Conservation (phyloP, 2,113 vertebrate species). For the Corythornis cristatus region DNA sequence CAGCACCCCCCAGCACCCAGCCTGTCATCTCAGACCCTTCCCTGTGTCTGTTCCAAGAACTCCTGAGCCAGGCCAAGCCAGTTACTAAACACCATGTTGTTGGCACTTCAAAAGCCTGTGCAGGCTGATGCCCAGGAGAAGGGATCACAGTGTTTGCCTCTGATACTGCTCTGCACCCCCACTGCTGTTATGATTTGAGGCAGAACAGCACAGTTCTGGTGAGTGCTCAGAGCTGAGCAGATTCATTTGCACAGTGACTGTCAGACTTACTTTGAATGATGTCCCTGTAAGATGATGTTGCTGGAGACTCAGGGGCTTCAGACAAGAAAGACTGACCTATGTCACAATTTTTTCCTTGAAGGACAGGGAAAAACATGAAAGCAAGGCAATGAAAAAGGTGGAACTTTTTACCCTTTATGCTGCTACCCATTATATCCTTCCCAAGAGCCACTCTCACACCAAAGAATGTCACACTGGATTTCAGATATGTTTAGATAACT, state of each 20-base stretch:
- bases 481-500: background rate
- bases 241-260: background rate
- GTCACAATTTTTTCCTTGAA: slow-evolving; percentile 88
- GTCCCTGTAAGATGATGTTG: slow-evolving; percentile 77
- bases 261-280: slow-evolving; percentile 89
- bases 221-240: background rate
- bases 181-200: background rate
- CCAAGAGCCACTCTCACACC: background rate
- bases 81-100: rapidly evolving
- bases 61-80: background rate
- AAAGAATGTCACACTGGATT: background rate
- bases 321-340: slow-evolving; percentile 88
- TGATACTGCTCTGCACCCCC: background rate
- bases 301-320: slow-evolving; percentile 86
- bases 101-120: rapidly evolving
- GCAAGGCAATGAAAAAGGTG: background rate
- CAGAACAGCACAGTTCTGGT: background rate
- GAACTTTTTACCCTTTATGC: background rate
- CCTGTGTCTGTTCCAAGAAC: background rate
- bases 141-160: rapidly evolving
- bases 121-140: background rate
- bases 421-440: background rate
- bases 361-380: background rate
- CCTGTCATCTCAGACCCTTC: background rate
- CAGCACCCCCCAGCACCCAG: background rate